Evolutionary conservation across 2,888 invertebrate genomes (phyloP).

Genomic region (Hemithea aestivaria): DNA sequence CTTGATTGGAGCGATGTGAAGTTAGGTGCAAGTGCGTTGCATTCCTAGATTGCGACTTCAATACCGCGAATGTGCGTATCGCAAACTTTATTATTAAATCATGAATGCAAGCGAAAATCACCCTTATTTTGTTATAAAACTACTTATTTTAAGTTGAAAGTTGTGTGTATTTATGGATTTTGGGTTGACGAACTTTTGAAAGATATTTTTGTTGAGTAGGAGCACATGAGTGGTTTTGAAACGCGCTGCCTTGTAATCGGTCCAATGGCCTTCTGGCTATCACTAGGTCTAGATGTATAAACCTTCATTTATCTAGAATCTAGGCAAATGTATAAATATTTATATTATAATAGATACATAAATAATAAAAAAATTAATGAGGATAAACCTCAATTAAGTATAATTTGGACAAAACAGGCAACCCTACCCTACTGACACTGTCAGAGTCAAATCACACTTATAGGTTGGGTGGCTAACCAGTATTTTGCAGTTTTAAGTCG

Average conservation of each 20-base stretch:
- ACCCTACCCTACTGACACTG: no score
- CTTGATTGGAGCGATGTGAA: constrained; percentile 67
- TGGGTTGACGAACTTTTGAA: constrained; percentile 61
- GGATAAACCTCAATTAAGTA: no score
- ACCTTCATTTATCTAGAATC: no score
- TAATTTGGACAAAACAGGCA: no score
- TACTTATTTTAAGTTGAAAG: constrained; percentile 33
- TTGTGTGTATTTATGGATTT: constrained; percentile 42
- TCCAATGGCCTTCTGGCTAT: constrained; percentile 51
- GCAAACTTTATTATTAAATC: constrained; percentile 36
- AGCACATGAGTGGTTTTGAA: constrained; percentile 46
- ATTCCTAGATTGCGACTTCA: constrained; percentile 64
- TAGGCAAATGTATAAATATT: no score
- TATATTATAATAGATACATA: no score
- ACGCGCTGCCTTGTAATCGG: constrained; percentile 35
- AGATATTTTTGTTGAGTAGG: constrained; percentile 49
- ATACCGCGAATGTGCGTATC: constrained; percentile 48
- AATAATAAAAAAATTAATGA: no score
- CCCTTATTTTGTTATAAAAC: constrained; percentile 26
- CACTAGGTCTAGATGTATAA: not conserved
- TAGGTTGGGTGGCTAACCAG: no score
- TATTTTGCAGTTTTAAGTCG: no score
- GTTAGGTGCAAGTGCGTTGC: constrained; percentile 52
- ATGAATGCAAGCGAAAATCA: constrained; percentile 37
- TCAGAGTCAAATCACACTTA: no score